Evolutionary conservation across 2,888 invertebrate species (phyloP), one percentile per base, ranked within the genome.

Genomic region (Dicyrtoma fusca): DNA sequence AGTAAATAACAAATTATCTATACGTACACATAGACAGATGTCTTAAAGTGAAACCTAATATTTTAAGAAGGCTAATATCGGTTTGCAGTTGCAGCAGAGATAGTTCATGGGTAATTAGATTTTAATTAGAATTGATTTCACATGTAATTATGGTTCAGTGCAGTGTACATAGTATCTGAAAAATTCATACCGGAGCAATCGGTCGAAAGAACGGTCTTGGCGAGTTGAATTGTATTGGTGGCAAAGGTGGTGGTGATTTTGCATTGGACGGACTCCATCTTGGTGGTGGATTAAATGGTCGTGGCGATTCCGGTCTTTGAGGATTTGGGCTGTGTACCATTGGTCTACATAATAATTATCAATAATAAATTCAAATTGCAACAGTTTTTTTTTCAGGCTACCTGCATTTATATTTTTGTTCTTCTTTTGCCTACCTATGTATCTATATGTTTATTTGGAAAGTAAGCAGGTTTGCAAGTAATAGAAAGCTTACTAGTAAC

Each of bases 231-330:
- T 65, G 65, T 21, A 55, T 21, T 19, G 23, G 49, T 11, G 57
- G 57, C 21, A 63, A 14, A 11, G 70, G 61, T 17, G 59, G 59
- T 45, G 70, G 70, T 17, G 70, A 70, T 23, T 42, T 42, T 11
- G 45, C 55, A n/a, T 64, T 51, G 2, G 71, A 64, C n/a, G 71
- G 71, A 47, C 71, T 71, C 71, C 71, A 71, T 64, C 71, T 51
- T 25, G 63, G 63, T 25, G 71, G 42, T 25, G 64, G 68, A 25
- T 55, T 49, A 26, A 55, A 68, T 8, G 53, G 68, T 8, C 68
- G 26, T 63, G 71, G 71, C 14, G 71, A 71, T 13, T 71, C 71
- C 0, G 71, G 64, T 57, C 64, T 53, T 42, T 64, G 64, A 42
- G 13, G 53, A 45, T 51, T 49, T 26, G 10, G 53, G 17, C 11